Percentiles rank a stretch among this genome's conserved stretches.
Evolutionary conservation across 1,140 invertebrate species (phyloP).

Genomic region (Hycleus cichorii): DNA sequence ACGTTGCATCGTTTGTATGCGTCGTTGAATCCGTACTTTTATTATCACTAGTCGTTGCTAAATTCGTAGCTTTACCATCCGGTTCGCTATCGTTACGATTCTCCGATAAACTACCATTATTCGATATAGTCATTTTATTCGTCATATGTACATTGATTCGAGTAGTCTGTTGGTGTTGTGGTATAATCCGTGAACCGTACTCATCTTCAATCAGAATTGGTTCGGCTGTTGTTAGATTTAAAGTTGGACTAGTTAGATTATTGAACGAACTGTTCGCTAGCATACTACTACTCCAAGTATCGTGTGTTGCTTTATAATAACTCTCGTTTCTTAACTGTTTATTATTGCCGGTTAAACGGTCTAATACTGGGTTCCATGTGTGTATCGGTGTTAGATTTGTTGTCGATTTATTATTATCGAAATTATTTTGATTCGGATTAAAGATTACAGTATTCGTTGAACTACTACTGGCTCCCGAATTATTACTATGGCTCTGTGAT

Average conservation of each 20-base stretch:
- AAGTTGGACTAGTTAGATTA: conserved; percentile 42
- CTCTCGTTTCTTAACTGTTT: conserved; percentile 67
- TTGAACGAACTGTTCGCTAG: conserved; percentile 36
- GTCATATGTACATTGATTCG: conserved; percentile 28
- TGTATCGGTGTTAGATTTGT: conserved; percentile 34
- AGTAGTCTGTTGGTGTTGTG: conserved; percentile 24
- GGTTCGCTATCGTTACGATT: conserved; percentile 37
- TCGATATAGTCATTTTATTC: conserved; percentile 23
- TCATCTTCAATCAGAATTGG: conserved; percentile 67
- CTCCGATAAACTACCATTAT: conserved; percentile 21
- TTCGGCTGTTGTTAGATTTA: conserved; percentile 48
- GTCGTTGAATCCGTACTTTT: conserved; percentile 29
- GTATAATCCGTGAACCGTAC: conserved; percentile 43
- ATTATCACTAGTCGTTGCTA: conserved; percentile 27
- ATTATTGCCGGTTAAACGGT: conserved; percentile 63
- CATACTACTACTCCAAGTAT: conserved; percentile 48
- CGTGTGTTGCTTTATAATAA: conserved; percentile 69
- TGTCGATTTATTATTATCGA: conserved; percentile 11
- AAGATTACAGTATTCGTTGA: conserved; percentile 59
- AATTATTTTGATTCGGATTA: conserved; percentile 43
- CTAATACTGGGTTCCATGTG: conserved; percentile 71
- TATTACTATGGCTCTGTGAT: conserved; percentile 26
- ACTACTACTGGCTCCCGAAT: conserved; percentile 49
- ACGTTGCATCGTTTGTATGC: conserved; percentile 52
- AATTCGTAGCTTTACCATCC: conserved; percentile 33